These are phyloP conservation scores for Vannuccia rotundouncinata DNA, from an alignment of 2,888 invertebrate species.

Conservation along the genomic window DNA sequence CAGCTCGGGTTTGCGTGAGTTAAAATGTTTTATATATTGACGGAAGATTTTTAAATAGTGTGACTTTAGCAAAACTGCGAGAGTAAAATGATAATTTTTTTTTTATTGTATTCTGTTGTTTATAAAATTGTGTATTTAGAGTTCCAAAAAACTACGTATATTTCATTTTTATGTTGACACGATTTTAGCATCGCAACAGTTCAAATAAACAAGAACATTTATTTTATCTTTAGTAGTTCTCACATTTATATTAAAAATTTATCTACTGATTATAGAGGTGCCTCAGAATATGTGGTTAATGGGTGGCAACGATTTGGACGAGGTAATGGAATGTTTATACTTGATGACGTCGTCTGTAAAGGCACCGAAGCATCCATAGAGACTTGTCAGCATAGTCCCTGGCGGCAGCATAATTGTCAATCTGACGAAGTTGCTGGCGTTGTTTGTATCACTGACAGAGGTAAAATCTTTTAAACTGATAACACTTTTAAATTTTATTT, in stretches of 20 bases:
- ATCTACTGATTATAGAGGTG: not conserved
- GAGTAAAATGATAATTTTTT: too few relatives aligned
- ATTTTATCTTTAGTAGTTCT: not conserved
- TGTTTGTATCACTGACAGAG: slow-evolving; percentile 44
- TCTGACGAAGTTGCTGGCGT: slow-evolving; percentile 55
- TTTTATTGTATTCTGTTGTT: too few relatives aligned
- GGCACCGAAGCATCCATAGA: slow-evolving; percentile 67
- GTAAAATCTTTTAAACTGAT: not conserved
- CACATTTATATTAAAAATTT: not conserved
- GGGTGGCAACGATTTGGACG: slow-evolving; percentile 44
- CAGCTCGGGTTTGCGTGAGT: slow-evolving; percentile 39
- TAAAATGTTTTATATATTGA: too few relatives aligned
- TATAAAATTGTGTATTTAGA: too few relatives aligned
- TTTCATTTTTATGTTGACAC: too few relatives aligned
- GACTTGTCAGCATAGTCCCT: slow-evolving; percentile 66
- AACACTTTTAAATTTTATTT: not conserved
- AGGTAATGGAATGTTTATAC: slow-evolving; percentile 60
- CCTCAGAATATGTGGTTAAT: not conserved
- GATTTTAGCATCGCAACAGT: too few relatives aligned
- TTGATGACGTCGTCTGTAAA: slow-evolving; percentile 67
- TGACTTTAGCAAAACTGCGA: too few relatives aligned
- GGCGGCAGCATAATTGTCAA: slow-evolving; percentile 69
- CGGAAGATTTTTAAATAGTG: too few relatives aligned
- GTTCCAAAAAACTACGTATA: too few relatives aligned
- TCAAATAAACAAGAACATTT: too few relatives aligned